Evolutionary conservation across 2,113 vertebrate genomes (phyloP).

Genomic region (Saccopteryx bilineata): DNA sequence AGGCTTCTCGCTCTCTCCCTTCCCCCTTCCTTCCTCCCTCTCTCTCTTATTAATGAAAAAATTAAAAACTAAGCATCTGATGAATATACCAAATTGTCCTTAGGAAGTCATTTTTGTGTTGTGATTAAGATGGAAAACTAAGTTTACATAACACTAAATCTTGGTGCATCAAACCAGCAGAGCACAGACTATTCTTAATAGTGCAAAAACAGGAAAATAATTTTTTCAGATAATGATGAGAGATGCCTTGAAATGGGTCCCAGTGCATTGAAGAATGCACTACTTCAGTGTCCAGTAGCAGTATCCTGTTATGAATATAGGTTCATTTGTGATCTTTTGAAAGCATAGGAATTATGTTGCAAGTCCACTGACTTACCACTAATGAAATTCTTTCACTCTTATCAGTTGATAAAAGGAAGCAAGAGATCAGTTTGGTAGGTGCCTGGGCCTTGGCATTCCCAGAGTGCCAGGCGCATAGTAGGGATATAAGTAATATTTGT

Average conservation of each 20-base stretch:
- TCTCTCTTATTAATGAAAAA: too few relatives aligned
- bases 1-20: too few relatives aligned
- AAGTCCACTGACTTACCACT: not conserved
- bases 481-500: not conserved
- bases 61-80: not conserved
- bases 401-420: not conserved
- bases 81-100: not conserved
- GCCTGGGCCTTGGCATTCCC: not conserved
- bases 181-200: not conserved
- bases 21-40: too few relatives aligned
- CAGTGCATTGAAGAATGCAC: not conserved
- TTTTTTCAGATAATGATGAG: not conserved
- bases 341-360: not conserved
- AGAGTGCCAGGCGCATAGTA: not conserved
- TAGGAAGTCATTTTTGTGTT: not conserved
- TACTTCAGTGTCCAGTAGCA: not conserved
- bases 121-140: not conserved
- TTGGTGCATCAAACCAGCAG: not conserved
- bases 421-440: not conserved
- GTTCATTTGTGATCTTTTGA: not conserved
- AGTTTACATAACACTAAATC: not conserved
- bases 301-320: not conserved
- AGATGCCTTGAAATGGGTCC: slow-evolving; percentile 10
- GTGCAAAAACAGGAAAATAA: not conserved
- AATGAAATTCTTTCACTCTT: not conserved